Conservation (phyloP, 2,797 vertebrate species). For the Danionella dracula region DNA sequence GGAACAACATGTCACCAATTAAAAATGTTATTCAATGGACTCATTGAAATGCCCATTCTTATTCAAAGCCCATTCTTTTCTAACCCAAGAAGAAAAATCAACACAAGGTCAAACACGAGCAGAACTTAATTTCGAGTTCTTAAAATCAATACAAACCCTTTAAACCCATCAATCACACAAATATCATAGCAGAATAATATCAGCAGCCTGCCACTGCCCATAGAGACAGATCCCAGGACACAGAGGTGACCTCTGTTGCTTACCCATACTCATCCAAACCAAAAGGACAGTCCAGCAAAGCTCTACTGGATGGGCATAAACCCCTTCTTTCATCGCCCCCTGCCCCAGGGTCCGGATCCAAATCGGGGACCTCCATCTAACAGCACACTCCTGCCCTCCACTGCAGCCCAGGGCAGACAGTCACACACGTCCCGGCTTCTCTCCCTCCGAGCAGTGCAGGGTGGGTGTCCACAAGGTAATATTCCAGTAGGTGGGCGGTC, state of each 20-base stretch:
- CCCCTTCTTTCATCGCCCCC: slow-evolving; percentile 57
- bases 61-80: too few relatives aligned
- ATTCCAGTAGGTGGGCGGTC: slow-evolving; percentile 63
- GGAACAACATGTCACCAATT: too few relatives aligned
- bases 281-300: slow-evolving; percentile 57
- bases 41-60: too few relatives aligned
- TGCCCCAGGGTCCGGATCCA: slow-evolving; percentile 51
- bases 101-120: not conserved
- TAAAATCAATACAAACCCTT: not conserved
- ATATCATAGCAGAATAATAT: not conserved
- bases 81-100: too few relatives aligned
- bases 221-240: not conserved
- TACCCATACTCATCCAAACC: slow-evolving; percentile 60
- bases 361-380: slow-evolving; percentile 64
- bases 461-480: slow-evolving; percentile 53
- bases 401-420: slow-evolving; percentile 48
- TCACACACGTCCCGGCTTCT: slow-evolving; percentile 58
- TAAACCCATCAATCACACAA: not conserved
- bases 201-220: not conserved
- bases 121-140: not conserved
- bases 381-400: slow-evolving; percentile 22
- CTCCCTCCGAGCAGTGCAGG: slow-evolving; percentile 65
- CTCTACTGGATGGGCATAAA: slow-evolving; percentile 54
- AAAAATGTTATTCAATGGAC: too few relatives aligned
- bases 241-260: slow-evolving; percentile 45